Percentiles rank a stretch among this genome's conserved stretches.
phyloP scores from a whole-genome alignment of 2,797 vertebrate genomes.

The Poeciliopsis infans region DNA sequence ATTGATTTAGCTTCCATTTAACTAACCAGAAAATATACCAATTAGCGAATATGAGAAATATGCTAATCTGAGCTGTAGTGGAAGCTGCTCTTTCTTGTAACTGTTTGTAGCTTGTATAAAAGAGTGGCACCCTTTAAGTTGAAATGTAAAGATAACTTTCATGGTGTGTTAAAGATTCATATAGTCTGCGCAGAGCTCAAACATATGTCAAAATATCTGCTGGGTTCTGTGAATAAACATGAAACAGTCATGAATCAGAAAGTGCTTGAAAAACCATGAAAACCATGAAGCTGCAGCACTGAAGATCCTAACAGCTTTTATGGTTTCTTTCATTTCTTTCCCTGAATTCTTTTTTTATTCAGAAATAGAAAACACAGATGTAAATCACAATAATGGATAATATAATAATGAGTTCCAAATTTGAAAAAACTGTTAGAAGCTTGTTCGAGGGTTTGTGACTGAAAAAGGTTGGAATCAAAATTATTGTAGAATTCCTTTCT shows the following conservation, averaged over 20 bases:
- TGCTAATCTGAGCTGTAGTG: slow-evolving; percentile 23
- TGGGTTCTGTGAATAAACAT: background rate
- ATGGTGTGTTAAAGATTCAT: background rate
- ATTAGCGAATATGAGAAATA: slow-evolving; percentile 24
- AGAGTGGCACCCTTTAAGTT: background rate
- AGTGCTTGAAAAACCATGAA: too few species aligned
- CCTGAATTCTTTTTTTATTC: background rate
- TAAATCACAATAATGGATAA: background rate
- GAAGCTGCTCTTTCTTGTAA: background rate
- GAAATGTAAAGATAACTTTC: background rate
- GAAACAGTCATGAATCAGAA: background rate
- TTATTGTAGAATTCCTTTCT: background rate
- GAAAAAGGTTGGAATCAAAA: background rate
- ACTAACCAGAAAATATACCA: slow-evolving; percentile 37
- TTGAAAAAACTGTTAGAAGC: background rate
- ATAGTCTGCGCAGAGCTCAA: background rate
- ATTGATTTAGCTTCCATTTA: slow-evolving; percentile 44
- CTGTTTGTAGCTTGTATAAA: background rate
- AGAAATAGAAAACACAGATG: background rate
- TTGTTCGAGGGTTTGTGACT: background rate
- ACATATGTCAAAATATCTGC: background rate
- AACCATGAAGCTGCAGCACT: background rate
- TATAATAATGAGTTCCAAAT: background rate
- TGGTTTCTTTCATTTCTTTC: background rate
- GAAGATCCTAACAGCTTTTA: background rate